Conservation (phyloP, 1,140 invertebrate species). For the Sweltsa coloradensis region DNA sequence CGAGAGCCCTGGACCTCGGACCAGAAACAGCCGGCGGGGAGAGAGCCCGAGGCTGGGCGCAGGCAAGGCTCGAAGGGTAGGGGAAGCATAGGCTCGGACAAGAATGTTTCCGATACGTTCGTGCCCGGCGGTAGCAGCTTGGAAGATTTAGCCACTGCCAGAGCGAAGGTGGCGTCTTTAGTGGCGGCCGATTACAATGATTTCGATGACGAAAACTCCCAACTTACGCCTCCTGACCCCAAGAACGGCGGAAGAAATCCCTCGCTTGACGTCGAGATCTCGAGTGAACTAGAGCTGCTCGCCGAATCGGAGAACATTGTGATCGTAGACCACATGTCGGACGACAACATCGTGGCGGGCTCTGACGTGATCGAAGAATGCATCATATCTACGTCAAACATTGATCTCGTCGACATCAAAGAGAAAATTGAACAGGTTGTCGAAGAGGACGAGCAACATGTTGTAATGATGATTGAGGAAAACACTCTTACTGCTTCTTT, state of each 20-base stretch:
- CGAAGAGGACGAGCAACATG: too few species aligned
- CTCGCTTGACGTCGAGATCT: conserved; percentile 10
- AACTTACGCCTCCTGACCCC: conserved; percentile 34
- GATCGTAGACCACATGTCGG: conserved; percentile 26
- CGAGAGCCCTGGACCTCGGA: too few species aligned
- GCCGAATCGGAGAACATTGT: conserved; percentile 21
- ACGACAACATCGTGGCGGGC: conserved; percentile 25
- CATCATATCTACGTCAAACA: conserved; percentile 17
- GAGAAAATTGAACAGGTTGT: too few species aligned
- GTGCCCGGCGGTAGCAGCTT: not conserved
- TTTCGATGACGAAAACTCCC: conserved; percentile 44
- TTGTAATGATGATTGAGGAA: too few species aligned
- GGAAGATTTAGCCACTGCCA: conserved; percentile 14
- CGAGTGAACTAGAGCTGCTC: conserved; percentile 10
- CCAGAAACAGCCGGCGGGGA: conserved; percentile 10
- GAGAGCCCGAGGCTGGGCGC: conserved; percentile 23
- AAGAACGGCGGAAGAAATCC: conserved; percentile 13
- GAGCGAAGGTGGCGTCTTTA: conserved; percentile 40
- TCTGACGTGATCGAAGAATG: conserved; percentile 20
- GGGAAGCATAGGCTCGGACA: not conserved
- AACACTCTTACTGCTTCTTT: too few species aligned
- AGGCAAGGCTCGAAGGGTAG: conserved; percentile 21
- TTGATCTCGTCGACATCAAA: too few species aligned
- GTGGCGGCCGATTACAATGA: conserved; percentile 49
- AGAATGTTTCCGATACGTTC: not conserved